Conservation (phyloP, 1,140 invertebrate genomes). For the Megalonaias nervosa region DNA sequence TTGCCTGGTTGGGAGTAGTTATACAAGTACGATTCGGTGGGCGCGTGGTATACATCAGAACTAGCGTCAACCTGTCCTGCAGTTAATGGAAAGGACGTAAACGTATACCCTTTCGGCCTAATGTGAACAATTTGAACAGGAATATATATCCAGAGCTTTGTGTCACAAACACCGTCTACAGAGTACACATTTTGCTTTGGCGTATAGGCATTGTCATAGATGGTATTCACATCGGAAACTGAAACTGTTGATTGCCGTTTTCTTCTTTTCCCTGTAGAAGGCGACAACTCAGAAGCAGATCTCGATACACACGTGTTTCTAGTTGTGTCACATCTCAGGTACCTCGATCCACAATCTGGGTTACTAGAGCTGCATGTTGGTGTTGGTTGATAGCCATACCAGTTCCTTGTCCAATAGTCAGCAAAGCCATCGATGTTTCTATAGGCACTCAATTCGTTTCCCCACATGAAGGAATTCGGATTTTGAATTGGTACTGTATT, state of each 20-base stretch:
- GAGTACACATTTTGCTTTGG: background rate
- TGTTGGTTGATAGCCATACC: slow-evolving; percentile 9
- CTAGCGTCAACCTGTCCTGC: background rate
- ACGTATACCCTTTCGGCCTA: slow-evolving; percentile 1
- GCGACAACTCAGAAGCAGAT: no score
- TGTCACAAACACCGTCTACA: background rate
- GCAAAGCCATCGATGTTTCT: slow-evolving; percentile 25
- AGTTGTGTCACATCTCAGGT: slow-evolving; percentile 11
- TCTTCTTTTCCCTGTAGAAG: background rate
- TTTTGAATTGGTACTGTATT: no score
- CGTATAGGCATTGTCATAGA: background rate
- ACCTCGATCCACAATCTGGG: slow-evolving; percentile 8
- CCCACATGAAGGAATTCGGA: no score
- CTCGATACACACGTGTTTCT: slow-evolving; percentile 11
- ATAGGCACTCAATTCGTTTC: background rate
- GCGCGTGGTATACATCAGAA: background rate
- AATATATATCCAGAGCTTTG: background rate
- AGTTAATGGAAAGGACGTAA: slow-evolving; percentile 17
- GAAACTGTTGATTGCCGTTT: background rate
- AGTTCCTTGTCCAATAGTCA: slow-evolving; percentile 14
- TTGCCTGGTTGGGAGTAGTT: background rate
- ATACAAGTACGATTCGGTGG: background rate
- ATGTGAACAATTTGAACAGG: background rate
- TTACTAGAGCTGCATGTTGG: background rate
- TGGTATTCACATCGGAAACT: background rate